Evolutionary conservation across 2,113 vertebrate genomes (phyloP).

Genomic region (Semnopithecus entellus): DNA sequence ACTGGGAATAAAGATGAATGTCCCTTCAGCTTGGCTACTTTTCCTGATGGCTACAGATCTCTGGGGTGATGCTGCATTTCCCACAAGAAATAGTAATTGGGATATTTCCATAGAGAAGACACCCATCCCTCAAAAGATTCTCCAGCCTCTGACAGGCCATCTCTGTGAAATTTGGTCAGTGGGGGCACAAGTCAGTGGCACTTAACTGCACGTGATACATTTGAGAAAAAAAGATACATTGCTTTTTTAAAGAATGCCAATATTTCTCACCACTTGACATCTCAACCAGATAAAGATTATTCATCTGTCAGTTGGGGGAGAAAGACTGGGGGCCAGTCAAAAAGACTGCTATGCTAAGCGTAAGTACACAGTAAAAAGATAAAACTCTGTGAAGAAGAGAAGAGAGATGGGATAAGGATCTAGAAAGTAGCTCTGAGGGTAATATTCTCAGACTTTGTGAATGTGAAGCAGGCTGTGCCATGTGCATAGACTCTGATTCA

Average conservation of each 20-base stretch:
- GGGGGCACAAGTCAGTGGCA: slow-evolving; percentile 44
- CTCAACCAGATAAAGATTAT: slow-evolving; percentile 13
- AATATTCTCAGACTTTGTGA: too few species aligned
- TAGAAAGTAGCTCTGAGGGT: neutral
- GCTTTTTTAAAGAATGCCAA: slow-evolving; percentile 28
- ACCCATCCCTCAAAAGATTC: slow-evolving; percentile 74
- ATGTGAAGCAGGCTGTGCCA: fast-evolving
- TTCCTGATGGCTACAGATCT: slow-evolving; percentile 74
- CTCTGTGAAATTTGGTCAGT: slow-evolving; percentile 68
- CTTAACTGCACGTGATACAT: slow-evolving; percentile 50
- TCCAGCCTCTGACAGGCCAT: slow-evolving; percentile 73
- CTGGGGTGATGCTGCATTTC: slow-evolving; percentile 62
- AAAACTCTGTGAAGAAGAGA: neutral
- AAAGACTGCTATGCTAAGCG: neutral
- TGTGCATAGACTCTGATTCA: neutral
- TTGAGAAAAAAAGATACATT: slow-evolving; percentile 75
- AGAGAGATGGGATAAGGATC: neutral
- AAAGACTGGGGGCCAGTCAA: neutral
- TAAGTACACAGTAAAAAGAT: neutral
- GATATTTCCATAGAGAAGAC: slow-evolving; percentile 75
- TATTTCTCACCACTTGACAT: slow-evolving; percentile 1
- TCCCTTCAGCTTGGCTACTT: slow-evolving; percentile 73
- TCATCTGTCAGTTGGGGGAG: neutral
- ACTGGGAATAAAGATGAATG: slow-evolving; percentile 80
- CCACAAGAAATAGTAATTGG: slow-evolving; percentile 76